Evolutionary conservation across 2,113 vertebrate species (phyloP).

Genomic region (Hippotragus niger): DNA sequence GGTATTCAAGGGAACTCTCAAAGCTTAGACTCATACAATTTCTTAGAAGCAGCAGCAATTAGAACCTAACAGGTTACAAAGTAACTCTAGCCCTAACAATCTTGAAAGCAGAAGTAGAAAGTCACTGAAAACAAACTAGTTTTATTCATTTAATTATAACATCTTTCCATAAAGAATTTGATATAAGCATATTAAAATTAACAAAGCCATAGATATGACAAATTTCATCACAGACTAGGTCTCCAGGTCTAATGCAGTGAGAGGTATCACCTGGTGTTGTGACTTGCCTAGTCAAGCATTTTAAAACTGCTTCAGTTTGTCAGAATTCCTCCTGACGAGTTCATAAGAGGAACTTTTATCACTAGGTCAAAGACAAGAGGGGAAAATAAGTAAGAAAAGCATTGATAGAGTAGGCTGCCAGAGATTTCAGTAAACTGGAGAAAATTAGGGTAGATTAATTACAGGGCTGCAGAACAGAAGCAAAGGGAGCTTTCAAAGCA

Average conservation of each 20-base stretch:
- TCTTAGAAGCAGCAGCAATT: background rate
- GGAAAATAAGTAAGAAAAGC: background rate
- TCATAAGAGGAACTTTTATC: background rate
- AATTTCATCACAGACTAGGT: background rate
- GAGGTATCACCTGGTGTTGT: background rate
- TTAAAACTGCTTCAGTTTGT: conserved; percentile 7
- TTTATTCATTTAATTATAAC: background rate
- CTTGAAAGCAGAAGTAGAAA: background rate
- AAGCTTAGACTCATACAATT: background rate
- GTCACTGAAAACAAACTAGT: background rate
- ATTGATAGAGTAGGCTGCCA: background rate
- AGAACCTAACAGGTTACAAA: background rate
- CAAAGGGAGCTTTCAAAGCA: conserved; percentile 14
- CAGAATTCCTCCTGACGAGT: background rate
- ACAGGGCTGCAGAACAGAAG: background rate
- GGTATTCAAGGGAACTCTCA: background rate
- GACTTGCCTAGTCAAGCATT: background rate
- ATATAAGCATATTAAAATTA: background rate
- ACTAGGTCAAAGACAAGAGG: background rate
- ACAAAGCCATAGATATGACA: background rate
- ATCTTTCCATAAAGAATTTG: background rate
- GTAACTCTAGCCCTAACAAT: background rate
- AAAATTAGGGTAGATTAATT: conserved; percentile 8
- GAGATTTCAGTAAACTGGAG: conserved; percentile 1
- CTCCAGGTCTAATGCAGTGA: background rate